Conservation (phyloP, 2,797 vertebrate species). For the Oreochromis mossambicus region DNA sequence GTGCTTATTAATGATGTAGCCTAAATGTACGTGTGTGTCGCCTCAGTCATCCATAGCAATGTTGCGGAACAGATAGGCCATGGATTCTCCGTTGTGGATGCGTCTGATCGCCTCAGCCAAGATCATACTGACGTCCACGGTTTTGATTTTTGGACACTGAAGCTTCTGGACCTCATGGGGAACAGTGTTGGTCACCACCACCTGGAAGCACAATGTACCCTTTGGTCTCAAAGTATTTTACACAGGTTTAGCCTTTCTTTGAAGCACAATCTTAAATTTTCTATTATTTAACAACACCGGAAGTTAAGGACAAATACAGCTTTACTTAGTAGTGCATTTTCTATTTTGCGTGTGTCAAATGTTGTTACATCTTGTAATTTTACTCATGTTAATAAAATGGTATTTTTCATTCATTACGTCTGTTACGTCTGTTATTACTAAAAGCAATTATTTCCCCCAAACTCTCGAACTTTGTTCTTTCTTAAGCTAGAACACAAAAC, state of each 20-base stretch:
- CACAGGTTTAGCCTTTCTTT: background rate
- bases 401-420: background rate
- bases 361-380: background rate
- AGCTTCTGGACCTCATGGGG: constrained; percentile 95
- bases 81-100: constrained; percentile 94
- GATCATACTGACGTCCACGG: constrained; percentile 94
- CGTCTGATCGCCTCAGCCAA: constrained; percentile 90
- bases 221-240: background rate
- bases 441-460: background rate
- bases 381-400: background rate
- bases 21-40: background rate
- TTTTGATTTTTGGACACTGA: constrained; percentile 95
- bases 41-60: constrained; percentile 92
- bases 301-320: background rate
- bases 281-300: background rate
- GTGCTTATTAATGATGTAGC: constrained; percentile 2
- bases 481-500: background rate
- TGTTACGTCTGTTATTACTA: background rate
- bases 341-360: background rate
- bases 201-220: constrained; percentile 67
- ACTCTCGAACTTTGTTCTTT: background rate
- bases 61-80: constrained; percentile 94
- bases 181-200: constrained; percentile 94
- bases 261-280: background rate
- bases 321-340: background rate